Evolutionary conservation across 2,797 vertebrate species (phyloP).

Genomic region (Columba guinea): DNA sequence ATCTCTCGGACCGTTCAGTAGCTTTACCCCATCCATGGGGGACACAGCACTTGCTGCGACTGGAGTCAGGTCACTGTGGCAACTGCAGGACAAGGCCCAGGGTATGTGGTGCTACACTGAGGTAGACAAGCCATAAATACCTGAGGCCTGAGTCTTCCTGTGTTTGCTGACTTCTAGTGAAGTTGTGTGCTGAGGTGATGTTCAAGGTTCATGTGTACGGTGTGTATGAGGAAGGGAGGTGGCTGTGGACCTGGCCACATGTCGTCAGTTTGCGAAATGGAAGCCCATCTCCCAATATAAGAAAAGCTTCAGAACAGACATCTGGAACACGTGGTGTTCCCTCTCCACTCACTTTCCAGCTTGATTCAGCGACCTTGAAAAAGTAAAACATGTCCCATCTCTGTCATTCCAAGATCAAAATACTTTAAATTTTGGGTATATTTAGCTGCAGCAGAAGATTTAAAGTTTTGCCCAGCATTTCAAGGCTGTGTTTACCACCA

Average conservation of each 20-base stretch:
- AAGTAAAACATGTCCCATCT: background rate
- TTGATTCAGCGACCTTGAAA: background rate
- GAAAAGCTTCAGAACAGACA: background rate
- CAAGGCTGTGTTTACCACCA: background rate
- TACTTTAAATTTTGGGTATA: background rate
- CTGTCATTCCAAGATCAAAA: background rate
- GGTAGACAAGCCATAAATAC: background rate
- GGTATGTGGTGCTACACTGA: background rate
- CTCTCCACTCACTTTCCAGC: background rate
- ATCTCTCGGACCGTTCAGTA: background rate
- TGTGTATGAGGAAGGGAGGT: background rate
- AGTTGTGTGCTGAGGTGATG: background rate
- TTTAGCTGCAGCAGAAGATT: background rate
- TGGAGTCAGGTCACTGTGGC: background rate
- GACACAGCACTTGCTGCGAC: background rate
- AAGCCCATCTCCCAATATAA: background rate
- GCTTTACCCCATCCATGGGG: background rate
- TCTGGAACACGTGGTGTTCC: background rate
- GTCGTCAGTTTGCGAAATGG: background rate
- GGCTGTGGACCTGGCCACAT: background rate
- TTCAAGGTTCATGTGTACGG: background rate
- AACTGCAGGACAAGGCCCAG: background rate
- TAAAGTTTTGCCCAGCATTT: background rate
- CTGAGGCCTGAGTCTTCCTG: background rate
- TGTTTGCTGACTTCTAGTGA: background rate